Base-by-base conservation (phyloP, 2,888 invertebrate genomes). In the Choreutis nemorana region DNA sequence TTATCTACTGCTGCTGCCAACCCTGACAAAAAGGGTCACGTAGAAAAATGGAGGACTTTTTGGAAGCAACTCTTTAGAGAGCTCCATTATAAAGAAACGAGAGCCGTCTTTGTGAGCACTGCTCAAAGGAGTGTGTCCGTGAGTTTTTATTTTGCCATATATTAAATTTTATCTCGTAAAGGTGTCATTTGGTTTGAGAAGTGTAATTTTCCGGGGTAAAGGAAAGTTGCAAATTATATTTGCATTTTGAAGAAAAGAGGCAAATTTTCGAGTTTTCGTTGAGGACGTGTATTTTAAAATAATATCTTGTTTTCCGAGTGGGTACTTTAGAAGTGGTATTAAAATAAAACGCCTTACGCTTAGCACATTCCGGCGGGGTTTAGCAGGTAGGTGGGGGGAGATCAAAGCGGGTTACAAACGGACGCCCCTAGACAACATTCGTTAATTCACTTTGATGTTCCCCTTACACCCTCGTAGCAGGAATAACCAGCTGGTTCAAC, bases 391-490 rank as follows among this genome's bases (percentile, higher is more conserved):
- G 13, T 23, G 12, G 8, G 12, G 14, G 50, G 58, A 71, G 70
- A 67, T 75, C 75, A 78, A 77, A 78, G 73, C 66, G 55, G 67
- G 66, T 70, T 63, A 73, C 70, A 68, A 68, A 59, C 70, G 70
- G 71, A 72, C 72, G 67, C 77, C 73, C 73, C 66, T 62, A 73
- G 72, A 75, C 73, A 77, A 75, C 75, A 72, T 70, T 73, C 68
- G 70, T 65, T 78, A 77, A 78, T 77, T 78, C 73, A 64, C 77
- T 78, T 78, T 78, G 75, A 78, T 75, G 71, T 75, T 56, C 49
- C 58, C 64, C 66, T 59, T 52, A n/a, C 15, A 14, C 41, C 47
- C 42, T 53, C 49, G 48, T 49, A 34, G n/a, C n/a, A n/a, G n/a
- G n/a, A n/a, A n/a, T 33, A 40, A 37, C 41, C 40, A 36, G 44